These are phyloP conservation scores for Muntiacus muntjak DNA, from an alignment of 2,113 vertebrate species.

Conservation along the genomic window DNA sequence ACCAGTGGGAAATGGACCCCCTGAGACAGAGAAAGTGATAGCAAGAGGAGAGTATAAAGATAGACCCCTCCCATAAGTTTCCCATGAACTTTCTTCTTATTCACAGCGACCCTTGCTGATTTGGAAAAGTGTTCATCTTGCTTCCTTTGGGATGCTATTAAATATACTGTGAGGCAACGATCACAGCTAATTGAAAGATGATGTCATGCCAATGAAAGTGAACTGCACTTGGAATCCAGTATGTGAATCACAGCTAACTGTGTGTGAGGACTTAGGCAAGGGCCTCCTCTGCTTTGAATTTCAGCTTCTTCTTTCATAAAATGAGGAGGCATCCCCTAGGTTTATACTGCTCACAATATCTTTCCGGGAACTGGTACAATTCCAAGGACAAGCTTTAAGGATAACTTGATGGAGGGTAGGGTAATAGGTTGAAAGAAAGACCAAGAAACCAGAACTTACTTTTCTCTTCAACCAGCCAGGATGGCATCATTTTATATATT, in stretches of 20 bases:
- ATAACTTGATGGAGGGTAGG: background rate
- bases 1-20: background rate
- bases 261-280: background rate
- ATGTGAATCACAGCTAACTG: background rate
- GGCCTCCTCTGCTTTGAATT: background rate
- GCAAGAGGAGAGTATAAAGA: background rate
- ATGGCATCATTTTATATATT: background rate
- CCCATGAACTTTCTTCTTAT: background rate
- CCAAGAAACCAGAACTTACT: background rate
- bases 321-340: background rate
- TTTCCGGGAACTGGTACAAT: background rate
- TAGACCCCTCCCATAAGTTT: background rate
- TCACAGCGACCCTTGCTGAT: background rate
- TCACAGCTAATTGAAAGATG: background rate
- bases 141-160: background rate
- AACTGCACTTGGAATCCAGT: background rate
- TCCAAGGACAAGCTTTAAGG: background rate
- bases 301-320: background rate
- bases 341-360: background rate
- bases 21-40: background rate
- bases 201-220: background rate
- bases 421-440: background rate
- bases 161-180: background rate
- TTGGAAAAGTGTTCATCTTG: background rate
- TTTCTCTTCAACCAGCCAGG: background rate